These are phyloP conservation scores for Eupeodes luniger DNA, from an alignment of 2,888 invertebrate genomes.

Conservation along the genomic window DNA sequence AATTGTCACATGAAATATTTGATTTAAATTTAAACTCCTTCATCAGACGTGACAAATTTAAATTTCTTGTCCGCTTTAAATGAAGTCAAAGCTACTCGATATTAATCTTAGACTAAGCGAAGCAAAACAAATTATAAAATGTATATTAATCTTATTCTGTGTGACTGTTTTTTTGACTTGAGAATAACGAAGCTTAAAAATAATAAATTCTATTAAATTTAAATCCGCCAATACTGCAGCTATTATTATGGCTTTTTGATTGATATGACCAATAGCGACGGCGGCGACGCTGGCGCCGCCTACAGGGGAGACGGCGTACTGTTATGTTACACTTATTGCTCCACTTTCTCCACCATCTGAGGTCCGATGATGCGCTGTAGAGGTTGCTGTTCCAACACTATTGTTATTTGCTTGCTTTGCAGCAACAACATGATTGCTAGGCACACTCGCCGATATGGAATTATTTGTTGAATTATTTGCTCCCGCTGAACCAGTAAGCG, in stretches of 20 bases:
- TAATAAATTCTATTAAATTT: constrained; percentile 36
- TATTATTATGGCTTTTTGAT: constrained; percentile 40
- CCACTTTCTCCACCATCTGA: constrained; percentile 79
- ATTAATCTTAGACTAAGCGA: too few species aligned
- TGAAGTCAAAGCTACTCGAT: too few species aligned
- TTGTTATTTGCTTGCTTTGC: constrained; percentile 52
- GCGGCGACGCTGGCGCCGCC: not conserved
- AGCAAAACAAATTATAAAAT: constrained; percentile 5
- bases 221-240: constrained; percentile 37
- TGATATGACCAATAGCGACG: not conserved
- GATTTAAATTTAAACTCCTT: too few species aligned
- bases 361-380: constrained; percentile 67
- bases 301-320: constrained; percentile 57
- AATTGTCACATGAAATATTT: too few species aligned
- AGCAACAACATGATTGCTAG: constrained; percentile 37
- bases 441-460: constrained; percentile 46
- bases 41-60: too few species aligned
- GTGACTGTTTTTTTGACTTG: constrained; percentile 62
- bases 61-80: too few species aligned
- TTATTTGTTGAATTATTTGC: constrained; percentile 66
- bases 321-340: constrained; percentile 84
- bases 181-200: constrained; percentile 17
- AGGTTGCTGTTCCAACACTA: constrained; percentile 63
- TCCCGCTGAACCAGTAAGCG: constrained; percentile 75
- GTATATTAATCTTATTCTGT: constrained; percentile 70